Evolutionary conservation across 2,797 vertebrate genomes (phyloP), one percentile per base, ranked within the genome.

Genomic region (Onychomys leucogaster): DNA sequence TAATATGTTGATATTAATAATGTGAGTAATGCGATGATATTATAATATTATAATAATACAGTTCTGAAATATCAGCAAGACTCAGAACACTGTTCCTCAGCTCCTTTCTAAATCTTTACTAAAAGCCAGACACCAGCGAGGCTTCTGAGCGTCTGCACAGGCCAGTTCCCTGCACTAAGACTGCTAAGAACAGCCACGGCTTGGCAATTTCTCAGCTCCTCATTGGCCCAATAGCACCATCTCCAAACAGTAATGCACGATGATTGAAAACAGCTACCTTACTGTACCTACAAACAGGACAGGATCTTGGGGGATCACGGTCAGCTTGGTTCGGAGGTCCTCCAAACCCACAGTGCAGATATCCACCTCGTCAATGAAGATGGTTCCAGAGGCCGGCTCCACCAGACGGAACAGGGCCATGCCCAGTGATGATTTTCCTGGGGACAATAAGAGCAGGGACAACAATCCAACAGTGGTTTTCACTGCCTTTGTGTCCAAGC

Each of bases 301-400:
- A 1, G 99, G 99, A 90, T 99, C 99, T 98, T 99, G 99, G 19
- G 99, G 99, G 95, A 99, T 99, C 97, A 99, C 95, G 0, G 99
- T 99, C 91, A 99, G 97, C 95, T 99, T 99, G 96, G 98, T 99
- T 94, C 99, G 98, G 77, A 99, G 98, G 92, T 99, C 99, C 92
- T 99, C 95, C 97, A 99, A 97, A 34, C 98, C 98, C 1, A 99
- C 97, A 6, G 95, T 84, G 93, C 97, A 96, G 67, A 99, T 98
- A 92, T 99, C 99, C 87, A 99, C 91, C 0, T 96, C 98, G 1
- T 99, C 99, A 6, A 99, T 99, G 43, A 99, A 57, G 96, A 99
- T 98, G 3, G 98, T 98, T n/a, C 99, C 99, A 5, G 94, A 90
- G 6, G 98, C 95, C 0, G 99, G 98, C 97, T 99, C 99, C 87